phyloP scores from a whole-genome alignment of 2,797 vertebrate species.

The Argya squamiceps region DNA sequence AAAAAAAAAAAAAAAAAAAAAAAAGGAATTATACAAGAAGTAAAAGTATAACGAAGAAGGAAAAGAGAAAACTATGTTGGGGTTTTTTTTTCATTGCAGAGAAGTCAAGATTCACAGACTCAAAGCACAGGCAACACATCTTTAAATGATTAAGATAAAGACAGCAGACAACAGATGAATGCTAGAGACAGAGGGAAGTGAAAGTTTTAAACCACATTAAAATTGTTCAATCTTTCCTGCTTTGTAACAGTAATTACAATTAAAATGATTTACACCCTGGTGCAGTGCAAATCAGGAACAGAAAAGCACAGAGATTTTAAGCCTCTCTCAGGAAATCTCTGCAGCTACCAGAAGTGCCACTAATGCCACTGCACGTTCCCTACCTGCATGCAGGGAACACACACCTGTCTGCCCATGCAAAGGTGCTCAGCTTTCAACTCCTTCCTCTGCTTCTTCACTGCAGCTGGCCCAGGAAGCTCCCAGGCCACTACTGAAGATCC shows the following conservation, averaged over 20 bases:
- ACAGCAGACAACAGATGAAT: not conserved
- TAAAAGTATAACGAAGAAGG: not conserved
- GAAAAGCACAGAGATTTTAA: not conserved
- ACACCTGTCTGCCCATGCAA: not conserved
- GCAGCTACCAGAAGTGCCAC: not conserved
- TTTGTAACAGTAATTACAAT: not conserved
- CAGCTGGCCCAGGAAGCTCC: not conserved
- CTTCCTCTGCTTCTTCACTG: not conserved
- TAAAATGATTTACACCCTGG: not conserved
- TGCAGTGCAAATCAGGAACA: not conserved
- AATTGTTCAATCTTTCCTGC: not conserved
- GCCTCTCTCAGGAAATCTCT: not conserved
- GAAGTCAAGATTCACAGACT: constrained; percentile 18
- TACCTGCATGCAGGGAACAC: not conserved
- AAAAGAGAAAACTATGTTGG: not conserved
- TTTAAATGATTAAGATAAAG: constrained; percentile 56
- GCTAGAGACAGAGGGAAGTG: constrained; percentile 4
- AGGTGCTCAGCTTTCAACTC: not conserved
- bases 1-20: not conserved
- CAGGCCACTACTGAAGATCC: not conserved
- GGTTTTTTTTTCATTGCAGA: not conserved
- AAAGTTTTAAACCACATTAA: constrained; percentile 19
- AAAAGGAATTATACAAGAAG: not conserved
- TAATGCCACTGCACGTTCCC: too few species aligned
- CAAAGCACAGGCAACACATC: constrained; percentile 4